Base-by-base conservation (phyloP, 2,888 invertebrate genomes). In the Portevinia maculata region DNA sequence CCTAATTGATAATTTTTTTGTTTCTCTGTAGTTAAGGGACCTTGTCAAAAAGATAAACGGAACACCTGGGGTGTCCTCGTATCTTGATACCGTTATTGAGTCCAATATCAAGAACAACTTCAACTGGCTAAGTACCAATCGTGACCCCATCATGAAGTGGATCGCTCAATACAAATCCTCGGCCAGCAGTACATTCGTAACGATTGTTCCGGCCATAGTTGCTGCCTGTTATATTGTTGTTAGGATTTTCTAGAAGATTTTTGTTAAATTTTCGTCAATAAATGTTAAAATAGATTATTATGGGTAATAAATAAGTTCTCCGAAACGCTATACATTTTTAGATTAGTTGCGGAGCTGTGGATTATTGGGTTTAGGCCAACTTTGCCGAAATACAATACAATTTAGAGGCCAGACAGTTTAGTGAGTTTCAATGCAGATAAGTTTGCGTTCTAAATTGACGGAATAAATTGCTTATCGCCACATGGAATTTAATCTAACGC, bases 111-210 rank as follows among this genome's bases (percentile, higher is more conserved):
- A 85, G 3, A 62, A 79, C 9, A 89, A 89, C 73, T 84, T 73
- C 32, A 84, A 86, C 2, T 89, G 90, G 89, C 71, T 89, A n/a
- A 11, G 70, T 0, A n/a, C n/a, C 9, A 88, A 90, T 62, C 87
- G 89, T 0, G 86, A 85, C 5, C 87, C 88, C 0, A 64, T 90
- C 7, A 86, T 89, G 67, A 24, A 74, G 0, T 89, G 89, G 89
- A 79, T 89, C 0, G 8, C 15, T 1, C n/a, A 39, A 7, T 73
- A 76, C 19, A 60, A 67, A 19, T 6, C 11, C 1, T 70, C 75
- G 7, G 76, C 78, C 1, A 44, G 57, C 15, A 67, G 15, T 19
- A 13, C 60, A 3, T 71, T 71, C 7, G 48, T 53, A 4, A 55
- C 71, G 0, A 7, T 83, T 15, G 7, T 78, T 11, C 83, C 83